Evolutionary conservation across 2,113 vertebrate genomes (phyloP), one percentile per base, ranked within the genome.

Genomic region (Forbesichthys agassizii): DNA sequence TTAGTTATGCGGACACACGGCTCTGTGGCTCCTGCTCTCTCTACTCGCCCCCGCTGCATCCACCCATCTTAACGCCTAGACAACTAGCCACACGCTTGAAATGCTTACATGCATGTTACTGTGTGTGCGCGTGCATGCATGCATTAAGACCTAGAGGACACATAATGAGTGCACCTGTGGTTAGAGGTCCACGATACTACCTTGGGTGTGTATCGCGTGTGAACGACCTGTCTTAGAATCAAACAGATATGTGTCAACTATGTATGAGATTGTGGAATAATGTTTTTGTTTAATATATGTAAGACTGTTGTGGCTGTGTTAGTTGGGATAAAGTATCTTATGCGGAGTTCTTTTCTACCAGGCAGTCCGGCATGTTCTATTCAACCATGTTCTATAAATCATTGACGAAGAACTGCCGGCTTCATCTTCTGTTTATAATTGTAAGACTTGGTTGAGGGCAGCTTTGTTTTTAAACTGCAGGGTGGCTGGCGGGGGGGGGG

Each of bases 1-100:
- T 74, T 56, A 51, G 33, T 52, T 16, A 74, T 71, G 51, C 64
- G 14, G 16, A 20, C 12, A 49, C 63, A 64, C 48, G 20, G 18
- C 46, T 36, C 55, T 65, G 11, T 33, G 42, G n/a, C 52, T 1
- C 20, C 52, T 9, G 12, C 14, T 63, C 16, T 49, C 46, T 10
- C 8, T 9, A 5, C 27, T 12, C 61, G 57, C 52, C 49, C 11
- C 9, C 36, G 36, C 4, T 42, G 36, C 36, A 42, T 42, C 36
- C 36, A 6, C 36, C 36, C 36, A 42, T 42, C 47, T 48, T 67
- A 73, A 66, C 53, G 36, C 52, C 49, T 7, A 55, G 27, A 60
- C 9, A 47, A 27, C 36, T 42, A 47, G 11, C 36, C 7, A 42
- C 36, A 42, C 36, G 4, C 4, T 42, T 42, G 1, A 42, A 42